Base-by-base conservation (phyloP, 1,140 invertebrate species). In the Penaeus japonicus region DNA sequence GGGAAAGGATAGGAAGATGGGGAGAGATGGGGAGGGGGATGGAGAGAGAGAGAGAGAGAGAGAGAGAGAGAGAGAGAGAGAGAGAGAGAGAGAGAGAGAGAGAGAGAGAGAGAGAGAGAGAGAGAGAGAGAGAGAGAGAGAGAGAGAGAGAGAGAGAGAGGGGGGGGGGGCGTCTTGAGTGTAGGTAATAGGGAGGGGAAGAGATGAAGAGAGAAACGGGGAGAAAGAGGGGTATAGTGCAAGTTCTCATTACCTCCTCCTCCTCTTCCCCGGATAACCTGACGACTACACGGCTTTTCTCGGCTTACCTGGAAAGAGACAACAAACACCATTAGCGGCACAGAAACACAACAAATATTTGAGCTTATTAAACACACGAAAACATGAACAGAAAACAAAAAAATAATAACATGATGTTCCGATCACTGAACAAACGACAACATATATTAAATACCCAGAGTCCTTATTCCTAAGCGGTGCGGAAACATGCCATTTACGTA, bases 71-170 rank as follows among this genome's bases (percentile, higher is more conserved):
- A 78, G 75, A 78, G 75, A 78, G 75, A 78, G 75, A 80, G 78
- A 80, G 78, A 80, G 78, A 80, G 78, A 80, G 78, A 80, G 78
- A 80, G 78, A 80, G 78, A 80, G 78, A 80, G 78, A 80, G 78
- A 80, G 39, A 55, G 78, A 54, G 78, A 80, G 78, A 53, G 78
- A 80, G 78, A 53, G 39, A 53, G 35, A 80, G 35, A 39, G 62
- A 70, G 62, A 70, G 22, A 70, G 62, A n/a, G 65, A 24, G n/a
- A 7, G 65, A 24, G n/a, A 18, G 59, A 18, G 18, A 65, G 18
- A 65, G 18, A 65, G 7, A 65, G 18, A 18, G 59, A 65, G 18
- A 65, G 59, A 65, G 7, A 65, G 59, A 65, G 59, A 65, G 10
- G 7, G 59, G 7, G 59, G 20, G 59, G 27, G 59, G 20, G 7